Percentiles rank a stretch among this genome's conserved stretches.
These are phyloP conservation scores for Serilophus lunatus DNA, from an alignment of 2,113 vertebrate species.

Conservation along the genomic window DNA sequence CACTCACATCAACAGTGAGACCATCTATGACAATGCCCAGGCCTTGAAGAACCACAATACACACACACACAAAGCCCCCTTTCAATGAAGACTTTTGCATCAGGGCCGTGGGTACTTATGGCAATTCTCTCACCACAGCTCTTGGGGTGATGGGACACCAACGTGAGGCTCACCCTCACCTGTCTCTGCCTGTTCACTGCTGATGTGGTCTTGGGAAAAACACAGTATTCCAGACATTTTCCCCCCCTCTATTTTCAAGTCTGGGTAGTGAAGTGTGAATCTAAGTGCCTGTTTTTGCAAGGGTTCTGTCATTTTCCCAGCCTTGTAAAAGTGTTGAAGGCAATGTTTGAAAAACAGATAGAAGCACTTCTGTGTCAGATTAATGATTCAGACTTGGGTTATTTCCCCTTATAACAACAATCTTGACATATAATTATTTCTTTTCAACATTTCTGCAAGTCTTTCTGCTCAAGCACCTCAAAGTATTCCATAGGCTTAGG, in stretches of 20 bases:
- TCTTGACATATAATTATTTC: background rate
- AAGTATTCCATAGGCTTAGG: background rate
- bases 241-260: background rate
- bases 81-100: background rate
- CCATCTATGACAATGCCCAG: background rate
- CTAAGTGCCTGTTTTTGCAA: background rate
- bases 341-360: background rate
- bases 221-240: background rate
- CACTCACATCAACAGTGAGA: background rate
- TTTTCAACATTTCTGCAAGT: background rate
- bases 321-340: background rate
- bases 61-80: rapidly evolving
- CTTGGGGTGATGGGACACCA: background rate
- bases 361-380: background rate
- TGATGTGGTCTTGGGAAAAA: background rate
- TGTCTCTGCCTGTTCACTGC: background rate
- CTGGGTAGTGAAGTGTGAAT: background rate
- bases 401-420: background rate
- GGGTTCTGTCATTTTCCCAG: background rate
- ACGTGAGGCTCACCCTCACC: background rate
- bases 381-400: background rate
- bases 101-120: background rate
- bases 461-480: background rate
- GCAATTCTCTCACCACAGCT: background rate
- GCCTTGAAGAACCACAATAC: background rate